A percentile compares a stretch with the other conserved stretches of the same genome.
Evolutionary conservation across 2,888 invertebrate genomes (phyloP).

Genomic region (Ochropacha duplaris): DNA sequence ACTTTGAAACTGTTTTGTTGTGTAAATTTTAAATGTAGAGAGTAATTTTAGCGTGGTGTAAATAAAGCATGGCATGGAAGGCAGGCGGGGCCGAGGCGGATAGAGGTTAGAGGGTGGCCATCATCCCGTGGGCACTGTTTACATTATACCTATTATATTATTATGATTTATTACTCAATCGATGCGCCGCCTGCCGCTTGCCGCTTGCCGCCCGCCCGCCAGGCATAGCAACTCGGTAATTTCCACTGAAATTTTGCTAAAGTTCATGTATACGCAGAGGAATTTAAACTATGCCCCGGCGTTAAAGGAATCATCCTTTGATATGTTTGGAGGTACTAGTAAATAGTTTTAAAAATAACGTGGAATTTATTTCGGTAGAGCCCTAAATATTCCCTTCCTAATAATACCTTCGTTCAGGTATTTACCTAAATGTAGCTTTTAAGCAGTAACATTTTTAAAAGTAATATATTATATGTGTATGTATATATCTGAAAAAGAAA

Average conservation of each 20-base stretch:
- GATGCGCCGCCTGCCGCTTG: slow-evolving; percentile 52
- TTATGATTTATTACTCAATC: slow-evolving; percentile 79
- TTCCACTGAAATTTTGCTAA: slow-evolving; percentile 65
- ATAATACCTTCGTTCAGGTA: neutral
- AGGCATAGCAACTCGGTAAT: slow-evolving; percentile 52
- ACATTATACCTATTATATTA: slow-evolving; percentile 75
- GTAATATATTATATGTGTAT: too few relatives aligned
- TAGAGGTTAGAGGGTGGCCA: slow-evolving; percentile 29
- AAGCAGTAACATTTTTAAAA: neutral
- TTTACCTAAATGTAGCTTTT: neutral
- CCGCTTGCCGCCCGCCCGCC: slow-evolving; percentile 42
- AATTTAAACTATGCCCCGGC: slow-evolving; percentile 71
- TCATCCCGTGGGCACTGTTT: slow-evolving; percentile 63
- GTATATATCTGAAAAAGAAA: too few relatives aligned
- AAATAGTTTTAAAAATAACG: slow-evolving; percentile 33
- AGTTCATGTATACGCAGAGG: slow-evolving; percentile 60
- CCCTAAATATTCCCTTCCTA: neutral
- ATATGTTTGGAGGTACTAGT: slow-evolving; percentile 41
- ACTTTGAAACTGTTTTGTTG: neutral
- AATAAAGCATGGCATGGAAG: slow-evolving; percentile 43
- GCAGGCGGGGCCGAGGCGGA: slow-evolving; percentile 13
- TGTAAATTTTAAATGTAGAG: neutral
- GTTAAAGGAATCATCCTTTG: slow-evolving; percentile 71
- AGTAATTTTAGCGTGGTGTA: slow-evolving; percentile 42
- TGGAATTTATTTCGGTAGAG: slow-evolving; percentile 20